A percentile compares a stretch with the other conserved stretches of the same genome.
These are phyloP conservation scores for Drosophila tani DNA, from an alignment of 1,140 invertebrate species.

Conservation along the genomic window DNA sequence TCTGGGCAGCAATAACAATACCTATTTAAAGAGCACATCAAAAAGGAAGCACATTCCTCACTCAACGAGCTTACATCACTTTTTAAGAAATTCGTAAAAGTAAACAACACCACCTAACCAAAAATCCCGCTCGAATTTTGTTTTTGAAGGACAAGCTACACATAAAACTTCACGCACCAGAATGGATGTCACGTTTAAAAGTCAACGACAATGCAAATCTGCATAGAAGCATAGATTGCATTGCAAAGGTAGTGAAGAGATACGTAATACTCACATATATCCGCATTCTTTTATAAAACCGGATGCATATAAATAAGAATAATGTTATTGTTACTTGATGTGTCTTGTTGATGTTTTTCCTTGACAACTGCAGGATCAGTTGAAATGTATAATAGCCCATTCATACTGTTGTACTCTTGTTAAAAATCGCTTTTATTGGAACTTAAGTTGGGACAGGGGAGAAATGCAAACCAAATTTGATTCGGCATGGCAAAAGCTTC, in stretches of 20 bases:
- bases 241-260: constrained; percentile 87
- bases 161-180: constrained; percentile 87
- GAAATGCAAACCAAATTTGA: constrained; percentile 23
- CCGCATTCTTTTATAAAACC: constrained; percentile 12
- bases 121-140: constrained; percentile 46
- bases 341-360: constrained; percentile 46
- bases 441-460: constrained; percentile 9
- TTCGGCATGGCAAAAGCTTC: constrained; percentile 58
- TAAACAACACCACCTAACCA: constrained; percentile 16
- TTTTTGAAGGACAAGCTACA: constrained; percentile 78
- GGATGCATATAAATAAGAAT: constrained; percentile 31
- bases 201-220: constrained; percentile 86
- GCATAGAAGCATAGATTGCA: constrained; percentile 89
- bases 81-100: constrained; percentile 10
- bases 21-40: neutral
- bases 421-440: constrained; percentile 29
- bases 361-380: constrained; percentile 29
- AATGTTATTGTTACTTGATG: constrained; percentile 46
- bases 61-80: constrained; percentile 8
- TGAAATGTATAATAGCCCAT: constrained; percentile 32
- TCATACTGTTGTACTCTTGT: constrained; percentile 9
- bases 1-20: neutral
- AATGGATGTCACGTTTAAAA: constrained; percentile 88
- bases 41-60: constrained; percentile 11
- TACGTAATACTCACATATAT: constrained; percentile 30